A percentile compares a stretch with the other conserved stretches of the same genome.
These are phyloP conservation scores for Gadopsis marmoratus DNA, from an alignment of 2,797 vertebrate species.

Conservation along the genomic window DNA sequence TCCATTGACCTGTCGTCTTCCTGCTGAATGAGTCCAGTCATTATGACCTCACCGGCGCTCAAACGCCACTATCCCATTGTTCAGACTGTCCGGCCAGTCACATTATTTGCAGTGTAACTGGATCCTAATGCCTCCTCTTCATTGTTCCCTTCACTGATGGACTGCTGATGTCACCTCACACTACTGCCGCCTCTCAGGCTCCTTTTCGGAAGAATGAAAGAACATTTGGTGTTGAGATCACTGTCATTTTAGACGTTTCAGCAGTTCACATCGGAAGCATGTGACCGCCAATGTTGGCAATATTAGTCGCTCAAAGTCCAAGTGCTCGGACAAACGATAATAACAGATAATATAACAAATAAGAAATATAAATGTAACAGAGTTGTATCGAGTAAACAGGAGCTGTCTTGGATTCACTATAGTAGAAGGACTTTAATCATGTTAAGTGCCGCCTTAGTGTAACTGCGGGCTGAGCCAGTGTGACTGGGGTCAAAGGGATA, in stretches of 20 bases:
- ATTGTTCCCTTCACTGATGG: constrained; percentile 72
- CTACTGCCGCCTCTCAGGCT: constrained; percentile 66
- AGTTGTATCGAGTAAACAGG: background rate
- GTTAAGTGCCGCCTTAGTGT: background rate
- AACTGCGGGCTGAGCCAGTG: background rate
- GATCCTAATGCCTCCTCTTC: constrained; percentile 80
- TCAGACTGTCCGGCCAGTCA: constrained; percentile 53
- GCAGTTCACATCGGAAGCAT: constrained; percentile 26
- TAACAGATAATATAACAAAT: background rate
- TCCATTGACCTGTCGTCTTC: constrained; percentile 61
- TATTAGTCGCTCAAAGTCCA: background rate
- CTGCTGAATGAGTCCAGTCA: constrained; percentile 68
- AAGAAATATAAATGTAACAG: background rate
- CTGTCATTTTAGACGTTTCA: constrained; percentile 43
- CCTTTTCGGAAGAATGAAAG: constrained; percentile 53
- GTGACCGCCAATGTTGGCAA: background rate
- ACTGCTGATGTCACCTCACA: constrained; percentile 80
- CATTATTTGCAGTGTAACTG: constrained; percentile 76
- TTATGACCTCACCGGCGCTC: constrained; percentile 78
- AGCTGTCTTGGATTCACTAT: background rate
- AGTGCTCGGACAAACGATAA: too few species aligned
- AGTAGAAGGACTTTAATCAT: background rate
- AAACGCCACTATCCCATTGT: constrained; percentile 62
- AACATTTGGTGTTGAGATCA: constrained; percentile 62
- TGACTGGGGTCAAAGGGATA: background rate